These are phyloP conservation scores for Falco columbarius DNA, from an alignment of 2,797 vertebrate species.

Conservation along the genomic window DNA sequence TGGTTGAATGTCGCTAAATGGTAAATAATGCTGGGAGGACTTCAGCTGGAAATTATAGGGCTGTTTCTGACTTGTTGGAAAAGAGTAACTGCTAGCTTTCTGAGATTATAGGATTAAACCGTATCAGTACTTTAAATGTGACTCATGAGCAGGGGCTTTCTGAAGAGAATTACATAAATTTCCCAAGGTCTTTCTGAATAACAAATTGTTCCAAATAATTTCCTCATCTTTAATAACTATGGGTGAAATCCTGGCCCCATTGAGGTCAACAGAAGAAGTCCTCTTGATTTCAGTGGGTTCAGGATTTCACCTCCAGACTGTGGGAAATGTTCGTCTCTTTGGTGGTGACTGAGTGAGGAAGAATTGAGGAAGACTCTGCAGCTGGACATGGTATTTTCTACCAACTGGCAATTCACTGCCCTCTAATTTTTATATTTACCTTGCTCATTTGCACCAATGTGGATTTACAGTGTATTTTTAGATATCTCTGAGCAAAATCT, in stretches of 20 bases:
- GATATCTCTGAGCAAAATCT: conserved; percentile 27
- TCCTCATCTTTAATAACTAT: neutral
- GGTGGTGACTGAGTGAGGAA: neutral
- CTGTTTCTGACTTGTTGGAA: conserved; percentile 40
- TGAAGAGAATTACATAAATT: conserved; percentile 65
- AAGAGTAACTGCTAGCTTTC: conserved; percentile 21
- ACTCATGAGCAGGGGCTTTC: conserved; percentile 66
- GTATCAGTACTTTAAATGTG: conserved; percentile 58
- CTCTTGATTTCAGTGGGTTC: neutral
- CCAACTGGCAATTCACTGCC: neutral
- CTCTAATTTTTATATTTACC: neutral
- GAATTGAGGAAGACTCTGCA: neutral
- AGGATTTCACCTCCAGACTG: neutral
- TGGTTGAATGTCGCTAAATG: neutral
- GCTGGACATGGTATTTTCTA: neutral
- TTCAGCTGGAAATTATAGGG: conserved; percentile 6
- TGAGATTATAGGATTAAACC: conserved; percentile 58
- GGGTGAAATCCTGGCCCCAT: neutral
- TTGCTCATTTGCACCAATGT: neutral
- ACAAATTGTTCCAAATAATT: conserved; percentile 53
- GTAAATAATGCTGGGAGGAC: neutral
- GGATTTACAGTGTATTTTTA: conserved; percentile 38
- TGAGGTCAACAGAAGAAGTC: conserved; percentile 38
- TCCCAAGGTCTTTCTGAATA: conserved; percentile 67
- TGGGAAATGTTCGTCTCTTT: neutral